A percentile compares a stretch with the other conserved stretches of the same genome.
Conservation (phyloP, 2,888 invertebrate genomes). For the Odontothrips loti region DNA sequence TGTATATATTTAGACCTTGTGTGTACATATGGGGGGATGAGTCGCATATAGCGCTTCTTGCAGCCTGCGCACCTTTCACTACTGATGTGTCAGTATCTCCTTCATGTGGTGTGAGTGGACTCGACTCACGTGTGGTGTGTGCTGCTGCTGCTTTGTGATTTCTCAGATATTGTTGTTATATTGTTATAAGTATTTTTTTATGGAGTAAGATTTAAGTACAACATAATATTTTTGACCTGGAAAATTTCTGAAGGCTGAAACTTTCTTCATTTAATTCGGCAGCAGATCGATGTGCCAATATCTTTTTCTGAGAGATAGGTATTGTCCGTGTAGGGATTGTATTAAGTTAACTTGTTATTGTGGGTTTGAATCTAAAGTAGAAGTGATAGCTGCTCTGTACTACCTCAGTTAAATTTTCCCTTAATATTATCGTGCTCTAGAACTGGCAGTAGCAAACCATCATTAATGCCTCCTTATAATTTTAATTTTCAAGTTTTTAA, state of each 20-base stretch:
- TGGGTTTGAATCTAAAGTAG: background rate
- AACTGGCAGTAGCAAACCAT: background rate
- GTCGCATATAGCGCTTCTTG: background rate
- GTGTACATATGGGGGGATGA: slow-evolving; percentile 1
- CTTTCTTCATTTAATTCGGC: background rate
- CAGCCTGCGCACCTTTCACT: background rate
- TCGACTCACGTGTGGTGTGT: background rate
- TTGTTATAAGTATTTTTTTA: slow-evolving; percentile 26
- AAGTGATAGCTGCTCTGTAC: background rate
- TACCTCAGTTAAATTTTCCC: slow-evolving; percentile 18
- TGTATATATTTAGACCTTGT: slow-evolving; percentile 5
- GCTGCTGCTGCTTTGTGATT: slow-evolving; percentile 20
- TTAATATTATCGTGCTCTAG: background rate
- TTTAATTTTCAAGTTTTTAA: background rate
- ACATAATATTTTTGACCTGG: slow-evolving; percentile 10
- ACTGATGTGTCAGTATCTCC: background rate
- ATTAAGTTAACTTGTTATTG: background rate
- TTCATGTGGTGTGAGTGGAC: background rate
- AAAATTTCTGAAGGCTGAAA: slow-evolving; percentile 20
- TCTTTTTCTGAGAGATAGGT: background rate
- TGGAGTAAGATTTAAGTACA: slow-evolving; percentile 14
- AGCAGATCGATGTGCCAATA: slow-evolving; percentile 3
- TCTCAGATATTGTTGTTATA: slow-evolving; percentile 13
- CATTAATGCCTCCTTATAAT: background rate
- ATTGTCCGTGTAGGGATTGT: background rate